phyloP scores from a whole-genome alignment of 2,888 invertebrate genomes.

The Piscicola geometra region DNA sequence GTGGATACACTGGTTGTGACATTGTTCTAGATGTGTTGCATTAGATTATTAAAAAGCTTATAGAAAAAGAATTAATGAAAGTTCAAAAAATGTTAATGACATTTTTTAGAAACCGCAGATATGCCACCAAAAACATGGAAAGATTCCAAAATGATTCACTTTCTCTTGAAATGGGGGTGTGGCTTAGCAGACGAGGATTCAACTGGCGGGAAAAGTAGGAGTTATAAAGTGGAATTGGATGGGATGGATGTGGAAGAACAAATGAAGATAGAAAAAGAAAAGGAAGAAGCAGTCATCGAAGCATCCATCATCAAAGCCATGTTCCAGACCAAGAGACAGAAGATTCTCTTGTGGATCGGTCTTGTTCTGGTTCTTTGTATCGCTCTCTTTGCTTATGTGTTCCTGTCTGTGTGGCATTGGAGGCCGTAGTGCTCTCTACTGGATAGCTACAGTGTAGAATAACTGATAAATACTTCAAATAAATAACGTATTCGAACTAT shows the following conservation, averaged over 20 bases:
- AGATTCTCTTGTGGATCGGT: slow-evolving; percentile 31
- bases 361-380: slow-evolving; percentile 36
- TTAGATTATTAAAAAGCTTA: too few relatives aligned
- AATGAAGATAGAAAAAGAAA: slow-evolving; percentile 20
- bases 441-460: too few relatives aligned
- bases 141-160: slow-evolving; percentile 7
- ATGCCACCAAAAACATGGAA: too few relatives aligned
- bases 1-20: too few relatives aligned
- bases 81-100: too few relatives aligned
- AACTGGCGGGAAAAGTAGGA: not conserved
- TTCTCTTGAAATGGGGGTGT: slow-evolving; percentile 36
- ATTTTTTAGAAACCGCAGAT: too few relatives aligned
- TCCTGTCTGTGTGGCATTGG: slow-evolving; percentile 41
- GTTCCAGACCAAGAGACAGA: slow-evolving; percentile 34
- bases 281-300: slow-evolving; percentile 17
- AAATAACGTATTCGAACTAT: too few relatives aligned
- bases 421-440: slow-evolving; percentile 28
- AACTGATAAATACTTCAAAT: too few relatives aligned
- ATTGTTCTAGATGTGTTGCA: too few relatives aligned
- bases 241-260: slow-evolving; percentile 6
- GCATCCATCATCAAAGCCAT: slow-evolving; percentile 34
- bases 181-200: slow-evolving; percentile 20
- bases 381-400: slow-evolving; percentile 37
- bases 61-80: too few relatives aligned
- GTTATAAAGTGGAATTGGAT: slow-evolving; percentile 16